Base-by-base conservation (phyloP, 2,797 vertebrate genomes). In the Chiroxiphia lanceolata region DNA sequence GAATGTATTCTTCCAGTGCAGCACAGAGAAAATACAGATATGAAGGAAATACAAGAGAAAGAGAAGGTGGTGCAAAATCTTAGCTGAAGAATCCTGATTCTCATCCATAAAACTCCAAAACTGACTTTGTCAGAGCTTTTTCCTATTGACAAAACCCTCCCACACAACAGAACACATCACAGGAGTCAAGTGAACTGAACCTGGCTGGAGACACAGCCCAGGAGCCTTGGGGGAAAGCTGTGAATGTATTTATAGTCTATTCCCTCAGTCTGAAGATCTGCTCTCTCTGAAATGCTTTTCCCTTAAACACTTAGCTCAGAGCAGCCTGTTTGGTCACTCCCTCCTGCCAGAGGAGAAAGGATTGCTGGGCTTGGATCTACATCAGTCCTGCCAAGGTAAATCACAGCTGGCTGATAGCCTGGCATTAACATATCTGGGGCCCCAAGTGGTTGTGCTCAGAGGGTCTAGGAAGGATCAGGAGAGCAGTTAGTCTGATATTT, bases 371-470 rank as follows among this genome's bases (percentile, higher is more conserved):
- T 78, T 47, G 44, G 79, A 45, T 45, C 70, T 38, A 48, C 69
- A 89, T 65, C 44, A 29, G 72, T 61, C n/a, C 65, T 94, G 87
- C 94, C 95, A 94, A 94, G 82, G 91, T 86, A 94, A 96, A 96
- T 76, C 91, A 79, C 57, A 33, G 71, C 11, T 95, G 92, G 92
- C 74, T 3, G 0, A 70, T 16, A 67, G 81, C 88, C 86, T 92
- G 87, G 67, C 67, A 33, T 90, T 92, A 90, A 89, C 81, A 57
- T 11, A 76, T 54, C 53, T 51, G 67, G 51, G 31, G 74, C 59
- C 79, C 67, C 59, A 25, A 56, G 69, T 34, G 79, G 53, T 53
- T 93, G 25, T 14, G 45, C 72, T 87, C 72, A 69, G 72, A 82
- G 74, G 77, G 65, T 38, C 63, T 20, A 60, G 44, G 80, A 64